These are phyloP conservation scores for Eugnorisma glareosa DNA, from an alignment of 2,888 invertebrate genomes.

Conservation along the genomic window DNA sequence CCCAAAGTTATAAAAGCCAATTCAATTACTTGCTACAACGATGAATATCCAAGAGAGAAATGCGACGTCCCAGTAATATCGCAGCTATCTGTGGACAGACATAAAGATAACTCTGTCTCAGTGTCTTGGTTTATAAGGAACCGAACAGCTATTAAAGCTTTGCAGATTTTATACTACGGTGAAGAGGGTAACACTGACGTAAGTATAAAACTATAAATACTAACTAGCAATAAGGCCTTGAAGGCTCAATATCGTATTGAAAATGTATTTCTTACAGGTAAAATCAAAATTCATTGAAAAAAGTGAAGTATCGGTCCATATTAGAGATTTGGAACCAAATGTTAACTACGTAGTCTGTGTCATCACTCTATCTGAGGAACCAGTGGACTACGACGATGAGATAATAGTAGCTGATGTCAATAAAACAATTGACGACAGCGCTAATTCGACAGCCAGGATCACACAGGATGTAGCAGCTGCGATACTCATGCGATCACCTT, in stretches of 20 bases:
- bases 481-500: conserved; percentile 83
- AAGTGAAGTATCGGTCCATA: conserved; percentile 81
- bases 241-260: conserved; percentile 10
- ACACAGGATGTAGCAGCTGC: conserved; percentile 82
- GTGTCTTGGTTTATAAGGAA: conserved; percentile 97
- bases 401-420: conserved; percentile 71
- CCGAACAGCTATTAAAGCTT: conserved; percentile 95
- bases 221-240: background rate
- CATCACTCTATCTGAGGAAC: conserved; percentile 82
- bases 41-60: conserved; percentile 86
- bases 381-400: conserved; percentile 76
- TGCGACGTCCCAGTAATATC: conserved; percentile 94
- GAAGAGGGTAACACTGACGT: conserved; percentile 81
- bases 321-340: conserved; percentile 80
- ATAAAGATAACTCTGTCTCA: conserved; percentile 95
- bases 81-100: conserved; percentile 95
- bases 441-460: conserved; percentile 79
- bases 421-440: conserved; percentile 72
- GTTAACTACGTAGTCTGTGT: conserved; percentile 85
- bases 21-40: conserved; percentile 81
- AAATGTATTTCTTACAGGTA: conserved; percentile 77
- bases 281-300: conserved; percentile 83
- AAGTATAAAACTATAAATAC: conserved; percentile 60
- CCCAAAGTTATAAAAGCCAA: conserved; percentile 88
- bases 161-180: conserved; percentile 95